These are phyloP conservation scores for Caerostris extrusa DNA, from an alignment of 1,140 invertebrate genomes.

Conservation along the genomic window DNA sequence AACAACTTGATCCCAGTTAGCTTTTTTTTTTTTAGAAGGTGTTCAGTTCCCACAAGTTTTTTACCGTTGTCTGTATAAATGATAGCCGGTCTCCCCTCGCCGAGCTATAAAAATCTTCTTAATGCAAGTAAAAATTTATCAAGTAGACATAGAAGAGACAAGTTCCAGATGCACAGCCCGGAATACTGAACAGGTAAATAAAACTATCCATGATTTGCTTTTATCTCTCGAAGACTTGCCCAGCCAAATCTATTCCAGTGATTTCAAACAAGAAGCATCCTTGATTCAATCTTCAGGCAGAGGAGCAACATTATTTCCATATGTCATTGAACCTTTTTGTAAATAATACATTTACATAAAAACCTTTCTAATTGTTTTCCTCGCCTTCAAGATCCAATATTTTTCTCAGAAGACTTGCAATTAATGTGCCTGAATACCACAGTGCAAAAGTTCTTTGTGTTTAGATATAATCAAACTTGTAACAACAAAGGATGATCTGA, in stretches of 20 bases:
- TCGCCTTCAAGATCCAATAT: constrained; percentile 67
- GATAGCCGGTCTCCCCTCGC: too few relatives aligned
- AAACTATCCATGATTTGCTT: constrained; percentile 31
- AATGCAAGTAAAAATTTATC: too few relatives aligned
- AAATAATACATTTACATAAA: constrained; percentile 47
- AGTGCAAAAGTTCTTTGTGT: constrained; percentile 47
- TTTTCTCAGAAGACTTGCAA: constrained; percentile 49
- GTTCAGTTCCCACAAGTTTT: too few relatives aligned
- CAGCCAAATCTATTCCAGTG: constrained; percentile 80
- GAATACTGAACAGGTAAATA: constrained; percentile 78
- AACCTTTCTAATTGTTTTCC: constrained; percentile 49
- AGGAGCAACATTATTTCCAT: neutral
- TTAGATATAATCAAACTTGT: constrained; percentile 31
- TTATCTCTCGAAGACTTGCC: constrained; percentile 79
- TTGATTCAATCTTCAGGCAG: constrained; percentile 79
- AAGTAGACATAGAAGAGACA: constrained; percentile 49
- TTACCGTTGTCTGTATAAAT: too few relatives aligned
- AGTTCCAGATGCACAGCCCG: constrained; percentile 82
- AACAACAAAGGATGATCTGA: constrained; percentile 31
- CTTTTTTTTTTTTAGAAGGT: too few relatives aligned
- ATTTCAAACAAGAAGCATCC: constrained; percentile 80
- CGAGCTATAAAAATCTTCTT: too few relatives aligned
- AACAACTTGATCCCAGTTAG: too few relatives aligned
- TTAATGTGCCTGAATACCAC: constrained; percentile 43
- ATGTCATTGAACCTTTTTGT: constrained; percentile 12